Evolutionary conservation across 2,797 vertebrate genomes (phyloP).

Genomic region (Cercopithecus diana): DNA sequence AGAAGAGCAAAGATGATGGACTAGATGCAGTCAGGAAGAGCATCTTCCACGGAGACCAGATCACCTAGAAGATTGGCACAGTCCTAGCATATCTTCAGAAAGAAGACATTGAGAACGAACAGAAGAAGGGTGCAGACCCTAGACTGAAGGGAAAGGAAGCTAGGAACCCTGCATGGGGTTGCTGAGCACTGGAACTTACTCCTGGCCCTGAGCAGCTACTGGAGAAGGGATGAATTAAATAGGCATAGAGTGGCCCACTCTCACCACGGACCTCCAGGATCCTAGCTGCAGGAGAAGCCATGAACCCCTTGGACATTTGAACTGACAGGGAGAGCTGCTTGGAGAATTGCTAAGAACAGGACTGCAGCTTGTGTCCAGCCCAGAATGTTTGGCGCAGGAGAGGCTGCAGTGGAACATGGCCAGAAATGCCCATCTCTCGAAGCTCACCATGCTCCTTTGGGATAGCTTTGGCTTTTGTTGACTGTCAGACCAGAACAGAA

Average conservation of each 20-base stretch:
- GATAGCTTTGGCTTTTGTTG: background rate
- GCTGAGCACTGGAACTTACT: background rate
- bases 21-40: background rate
- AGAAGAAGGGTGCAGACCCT: background rate
- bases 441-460: background rate
- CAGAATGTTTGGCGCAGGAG: background rate
- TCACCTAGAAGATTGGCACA: background rate
- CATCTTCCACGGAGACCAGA: background rate
- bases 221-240: background rate
- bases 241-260: background rate
- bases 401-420: background rate
- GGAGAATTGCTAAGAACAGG: background rate
- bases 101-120: background rate
- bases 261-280: background rate
- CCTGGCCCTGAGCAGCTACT: background rate
- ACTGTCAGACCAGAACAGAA: background rate
- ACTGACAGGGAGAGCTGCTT: background rate
- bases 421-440: background rate
- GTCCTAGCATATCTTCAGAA: background rate
- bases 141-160: background rate
- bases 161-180: background rate
- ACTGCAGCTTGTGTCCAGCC: background rate
- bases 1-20: background rate
- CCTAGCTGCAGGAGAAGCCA: background rate
- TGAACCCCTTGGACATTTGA: background rate